These are phyloP conservation scores for Neotoma lepida DNA, from an alignment of 2,113 vertebrate genomes.

Conservation along the genomic window DNA sequence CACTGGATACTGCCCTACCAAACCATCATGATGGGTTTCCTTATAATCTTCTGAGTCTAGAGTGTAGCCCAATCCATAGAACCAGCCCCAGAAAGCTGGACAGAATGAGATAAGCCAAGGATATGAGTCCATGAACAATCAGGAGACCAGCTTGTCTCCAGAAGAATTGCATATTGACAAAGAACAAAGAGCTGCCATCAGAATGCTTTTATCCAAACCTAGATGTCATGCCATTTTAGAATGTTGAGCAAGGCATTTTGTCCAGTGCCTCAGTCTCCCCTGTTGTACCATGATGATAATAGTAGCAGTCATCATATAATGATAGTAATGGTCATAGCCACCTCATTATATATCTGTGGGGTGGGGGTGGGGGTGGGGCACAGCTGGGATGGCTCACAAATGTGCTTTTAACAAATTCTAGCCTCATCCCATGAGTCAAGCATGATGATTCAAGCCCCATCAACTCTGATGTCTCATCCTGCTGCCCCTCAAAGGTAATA, in stretches of 20 bases:
- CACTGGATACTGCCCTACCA: background rate
- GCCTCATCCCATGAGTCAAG: conserved; percentile 29
- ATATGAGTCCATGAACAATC: background rate
- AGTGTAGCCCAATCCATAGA: background rate
- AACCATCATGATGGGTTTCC: background rate
- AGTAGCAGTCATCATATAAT: background rate
- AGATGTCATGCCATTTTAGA: background rate
- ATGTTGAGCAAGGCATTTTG: background rate
- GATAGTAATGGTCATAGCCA: background rate
- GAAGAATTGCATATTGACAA: background rate
- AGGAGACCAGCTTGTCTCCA: background rate
- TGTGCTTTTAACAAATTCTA: background rate
- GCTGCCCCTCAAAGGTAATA: background rate
- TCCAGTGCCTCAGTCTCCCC: background rate
- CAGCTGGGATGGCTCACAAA: background rate
- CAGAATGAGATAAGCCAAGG: background rate
- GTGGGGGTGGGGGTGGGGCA: background rate
- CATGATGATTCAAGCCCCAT: conserved; percentile 44
- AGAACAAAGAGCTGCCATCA: background rate
- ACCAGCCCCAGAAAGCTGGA: background rate
- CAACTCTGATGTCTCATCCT: conserved; percentile 21
- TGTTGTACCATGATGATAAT: background rate
- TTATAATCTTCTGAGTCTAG: background rate
- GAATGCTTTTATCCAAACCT: background rate
- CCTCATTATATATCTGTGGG: background rate